Evolutionary conservation across 92 coral and sea anemone genomes (phyloP).

Genomic region (Phenganax subtilis): DNA sequence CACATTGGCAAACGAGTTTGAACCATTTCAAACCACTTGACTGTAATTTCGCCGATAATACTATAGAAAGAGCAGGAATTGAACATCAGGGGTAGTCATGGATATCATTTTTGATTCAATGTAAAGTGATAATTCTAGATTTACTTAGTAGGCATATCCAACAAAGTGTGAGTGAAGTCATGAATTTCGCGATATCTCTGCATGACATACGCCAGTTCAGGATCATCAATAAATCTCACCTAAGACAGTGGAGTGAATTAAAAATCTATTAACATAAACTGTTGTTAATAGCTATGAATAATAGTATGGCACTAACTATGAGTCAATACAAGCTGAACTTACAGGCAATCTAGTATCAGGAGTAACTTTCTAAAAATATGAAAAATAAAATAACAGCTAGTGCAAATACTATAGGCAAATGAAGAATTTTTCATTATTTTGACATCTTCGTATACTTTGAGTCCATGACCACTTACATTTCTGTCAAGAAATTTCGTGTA

Average conservation of each 20-base stretch:
- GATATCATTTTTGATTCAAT: background rate
- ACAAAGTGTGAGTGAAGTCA: constrained; percentile 80
- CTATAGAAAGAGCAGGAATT: constrained; percentile 36
- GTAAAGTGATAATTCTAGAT: background rate
- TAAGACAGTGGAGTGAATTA: constrained; percentile 9
- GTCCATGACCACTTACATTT: constrained; percentile 51
- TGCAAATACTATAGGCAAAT: background rate
- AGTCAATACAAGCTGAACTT: constrained; percentile 23
- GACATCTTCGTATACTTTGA: background rate
- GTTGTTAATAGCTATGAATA: too few species aligned
- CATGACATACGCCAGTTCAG: constrained; percentile 85
- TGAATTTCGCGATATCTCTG: constrained; percentile 89
- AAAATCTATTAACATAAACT: too few species aligned
- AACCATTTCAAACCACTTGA: constrained; percentile 96
- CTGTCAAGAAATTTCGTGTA: constrained; percentile 70
- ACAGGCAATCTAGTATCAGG: constrained; percentile 65
- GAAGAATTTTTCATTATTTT: background rate
- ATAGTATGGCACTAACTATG: background rate
- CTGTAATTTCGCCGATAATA: constrained; percentile 85
- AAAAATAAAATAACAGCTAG: background rate
- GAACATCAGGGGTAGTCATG: too few species aligned
- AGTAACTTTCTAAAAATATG: constrained; percentile 47
- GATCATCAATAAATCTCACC: constrained; percentile 90
- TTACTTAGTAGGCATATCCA: constrained; percentile 62
- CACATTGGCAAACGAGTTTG: constrained; percentile 93